These are phyloP conservation scores for Falco concolor DNA, from an alignment of 2,797 vertebrate species.

Conservation along the genomic window DNA sequence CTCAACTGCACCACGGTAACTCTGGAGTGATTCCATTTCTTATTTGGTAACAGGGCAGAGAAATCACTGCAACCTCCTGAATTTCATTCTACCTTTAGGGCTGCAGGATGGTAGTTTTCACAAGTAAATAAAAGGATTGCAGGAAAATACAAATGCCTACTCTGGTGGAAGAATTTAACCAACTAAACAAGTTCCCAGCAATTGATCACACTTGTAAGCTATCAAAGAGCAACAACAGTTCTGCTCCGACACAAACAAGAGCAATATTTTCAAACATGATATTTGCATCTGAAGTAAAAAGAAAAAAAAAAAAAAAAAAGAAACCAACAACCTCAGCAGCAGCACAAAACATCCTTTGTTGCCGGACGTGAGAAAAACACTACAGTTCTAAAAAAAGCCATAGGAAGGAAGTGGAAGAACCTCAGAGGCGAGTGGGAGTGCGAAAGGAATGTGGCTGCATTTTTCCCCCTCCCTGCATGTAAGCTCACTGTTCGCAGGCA, in stretches of 20 bases:
- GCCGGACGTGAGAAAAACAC: constrained; percentile 95
- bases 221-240: not conserved
- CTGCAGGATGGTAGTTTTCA: not conserved
- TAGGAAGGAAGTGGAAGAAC: constrained; percentile 95
- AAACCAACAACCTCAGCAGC: constrained; percentile 72
- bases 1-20: not conserved
- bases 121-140: not conserved
- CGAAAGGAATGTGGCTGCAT: constrained; percentile 87
- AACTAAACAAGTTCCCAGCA: not conserved
- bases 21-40: not conserved
- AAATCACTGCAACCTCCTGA: not conserved
- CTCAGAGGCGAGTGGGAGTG: constrained; percentile 87
- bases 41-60: not conserved
- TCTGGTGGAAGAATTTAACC: not conserved
- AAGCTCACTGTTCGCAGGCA: not conserved
- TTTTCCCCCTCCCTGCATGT: constrained; percentile 60
- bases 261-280: constrained; percentile 38
- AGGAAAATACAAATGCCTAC: not conserved
- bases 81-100: not conserved
- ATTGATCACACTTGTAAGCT: not conserved
- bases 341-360: constrained; percentile 94
- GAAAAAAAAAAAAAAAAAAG: not conserved
- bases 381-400: constrained; percentile 94
- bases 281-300: not conserved
- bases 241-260: constrained; percentile 60